Evolutionary conservation across 2,113 vertebrate species (phyloP).

Genomic region (Salvelinus namaycush): DNA sequence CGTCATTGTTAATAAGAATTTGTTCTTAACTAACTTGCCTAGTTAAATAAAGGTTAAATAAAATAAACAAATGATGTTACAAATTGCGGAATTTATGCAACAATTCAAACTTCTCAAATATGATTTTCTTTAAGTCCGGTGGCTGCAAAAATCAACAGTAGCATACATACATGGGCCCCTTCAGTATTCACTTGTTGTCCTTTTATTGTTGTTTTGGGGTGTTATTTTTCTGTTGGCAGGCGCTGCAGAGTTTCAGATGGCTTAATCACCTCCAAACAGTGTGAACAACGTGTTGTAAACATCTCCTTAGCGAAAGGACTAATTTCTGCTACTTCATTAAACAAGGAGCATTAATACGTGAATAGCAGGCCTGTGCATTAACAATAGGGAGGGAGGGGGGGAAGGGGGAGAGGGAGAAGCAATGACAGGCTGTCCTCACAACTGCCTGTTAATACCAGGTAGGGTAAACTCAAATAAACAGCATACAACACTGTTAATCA

Average conservation of each 20-base stretch:
- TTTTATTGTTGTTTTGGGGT: conserved; percentile 12
- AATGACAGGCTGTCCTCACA: neutral
- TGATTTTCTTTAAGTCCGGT: no score
- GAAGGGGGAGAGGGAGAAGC: neutral
- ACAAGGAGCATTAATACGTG: conserved; percentile 63
- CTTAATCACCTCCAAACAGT: conserved; percentile 56
- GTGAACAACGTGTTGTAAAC: conserved; percentile 51
- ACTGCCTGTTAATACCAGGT: conserved; percentile 25
- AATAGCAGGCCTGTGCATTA: conserved; percentile 59
- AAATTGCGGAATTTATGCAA: no score
- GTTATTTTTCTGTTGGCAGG: conserved; percentile 40
- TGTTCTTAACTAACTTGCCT: no score
- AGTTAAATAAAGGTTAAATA: no score
- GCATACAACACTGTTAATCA: no score
- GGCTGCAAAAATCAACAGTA: no score
- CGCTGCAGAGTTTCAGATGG: conserved; percentile 45
- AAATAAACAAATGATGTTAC: no score
- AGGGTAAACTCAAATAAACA: neutral
- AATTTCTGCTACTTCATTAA: conserved; percentile 71
- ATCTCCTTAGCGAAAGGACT: conserved; percentile 57
- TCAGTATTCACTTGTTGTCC: conserved; percentile 2
- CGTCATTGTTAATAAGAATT: no score
- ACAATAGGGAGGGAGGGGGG: conserved; percentile 38
- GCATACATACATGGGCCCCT: no score
- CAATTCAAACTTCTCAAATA: no score